Evolutionary conservation across 2,113 vertebrate species (phyloP).

Genomic region (Brachyhypopomus gauderio): DNA sequence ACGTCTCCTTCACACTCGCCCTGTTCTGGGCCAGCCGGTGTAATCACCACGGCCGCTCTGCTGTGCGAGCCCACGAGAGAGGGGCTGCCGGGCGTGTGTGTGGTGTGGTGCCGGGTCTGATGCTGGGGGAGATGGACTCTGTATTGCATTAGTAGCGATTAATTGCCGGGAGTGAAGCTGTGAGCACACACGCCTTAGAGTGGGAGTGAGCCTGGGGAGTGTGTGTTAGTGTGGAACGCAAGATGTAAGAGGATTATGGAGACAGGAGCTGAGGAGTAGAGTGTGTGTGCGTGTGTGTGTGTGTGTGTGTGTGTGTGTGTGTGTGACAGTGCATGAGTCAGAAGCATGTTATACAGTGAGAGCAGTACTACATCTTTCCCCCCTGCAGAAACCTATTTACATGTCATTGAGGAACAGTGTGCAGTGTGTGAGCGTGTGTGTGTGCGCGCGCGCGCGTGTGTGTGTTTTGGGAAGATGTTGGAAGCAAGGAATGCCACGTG

Average conservation of each 20-base stretch:
- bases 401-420: constrained; percentile 43
- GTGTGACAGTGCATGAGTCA: constrained; percentile 48
- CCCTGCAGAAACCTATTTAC: constrained; percentile 50
- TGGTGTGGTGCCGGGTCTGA: constrained; percentile 25
- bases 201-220: constrained; percentile 46
- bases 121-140: constrained; percentile 27
- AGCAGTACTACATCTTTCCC: constrained; percentile 50
- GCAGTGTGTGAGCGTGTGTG: constrained; percentile 23
- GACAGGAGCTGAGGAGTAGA: constrained; percentile 59
- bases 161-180: constrained; percentile 55
- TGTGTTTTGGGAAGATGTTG: constrained; percentile 15
- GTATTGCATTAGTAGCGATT: constrained; percentile 72
- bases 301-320: no score
- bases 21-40: constrained; percentile 7
- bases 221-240: constrained; percentile 65
- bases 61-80: neutral
- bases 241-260: constrained; percentile 67
- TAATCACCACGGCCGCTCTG: constrained; percentile 39
- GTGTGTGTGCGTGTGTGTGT: constrained; percentile 33
- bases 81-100: constrained; percentile 15
- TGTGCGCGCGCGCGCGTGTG: neutral
- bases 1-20: constrained; percentile 24
- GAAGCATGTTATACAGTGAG: constrained; percentile 42
- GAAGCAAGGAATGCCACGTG: constrained; percentile 17
- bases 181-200: constrained; percentile 44